phyloP scores from a whole-genome alignment of 2,888 invertebrate species.

The Ephialtes manifestator region DNA sequence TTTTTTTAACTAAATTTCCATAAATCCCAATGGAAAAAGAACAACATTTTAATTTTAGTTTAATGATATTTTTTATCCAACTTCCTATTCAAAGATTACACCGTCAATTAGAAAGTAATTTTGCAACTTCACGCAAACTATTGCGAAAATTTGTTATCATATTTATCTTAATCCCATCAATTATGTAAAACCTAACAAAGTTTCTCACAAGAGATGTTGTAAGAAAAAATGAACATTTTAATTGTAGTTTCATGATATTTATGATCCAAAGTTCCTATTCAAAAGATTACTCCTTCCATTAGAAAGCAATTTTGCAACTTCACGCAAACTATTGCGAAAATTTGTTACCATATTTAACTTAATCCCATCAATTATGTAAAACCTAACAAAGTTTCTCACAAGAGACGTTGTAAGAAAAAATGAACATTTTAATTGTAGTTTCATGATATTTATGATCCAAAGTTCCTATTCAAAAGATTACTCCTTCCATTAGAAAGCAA shows the following conservation, averaged over 20 bases:
- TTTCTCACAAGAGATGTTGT: background rate
- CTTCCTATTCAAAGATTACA: background rate
- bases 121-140: slow-evolving; percentile 4
- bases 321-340: background rate
- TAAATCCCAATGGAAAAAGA: background rate
- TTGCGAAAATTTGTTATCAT: slow-evolving; percentile 6
- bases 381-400: background rate
- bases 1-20: background rate
- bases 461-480: background rate
- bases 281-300: background rate
- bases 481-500: background rate
- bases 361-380: background rate
- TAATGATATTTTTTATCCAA: background rate
- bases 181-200: background rate
- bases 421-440: background rate
- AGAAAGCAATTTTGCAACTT: slow-evolving; percentile 10
- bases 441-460: background rate
- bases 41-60: background rate
- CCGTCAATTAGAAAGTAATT: background rate
- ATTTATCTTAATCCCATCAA: background rate
- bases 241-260: background rate
- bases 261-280: background rate
- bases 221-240: background rate
- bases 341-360: background rate
- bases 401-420: background rate